Percentiles rank a stretch among this genome's conserved stretches.
These are phyloP conservation scores for Drosophila hydei DNA, from an alignment of 1,140 invertebrate species.

Conservation along the genomic window DNA sequence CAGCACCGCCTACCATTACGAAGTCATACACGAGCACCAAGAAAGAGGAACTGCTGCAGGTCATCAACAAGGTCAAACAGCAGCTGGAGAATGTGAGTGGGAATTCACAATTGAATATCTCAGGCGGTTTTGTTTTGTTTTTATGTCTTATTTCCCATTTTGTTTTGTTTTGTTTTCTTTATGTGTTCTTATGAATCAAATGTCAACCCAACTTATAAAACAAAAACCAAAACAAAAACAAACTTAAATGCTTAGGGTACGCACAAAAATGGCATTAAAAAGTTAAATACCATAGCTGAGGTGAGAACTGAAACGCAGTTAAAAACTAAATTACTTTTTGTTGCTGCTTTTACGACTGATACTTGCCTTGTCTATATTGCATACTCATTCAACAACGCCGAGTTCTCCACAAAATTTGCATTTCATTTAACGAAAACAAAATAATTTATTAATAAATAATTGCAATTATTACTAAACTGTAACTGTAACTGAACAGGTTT, in stretches of 20 bases:
- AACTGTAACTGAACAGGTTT: no score
- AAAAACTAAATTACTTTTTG: slow-evolving; percentile 11
- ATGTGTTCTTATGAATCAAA: slow-evolving; percentile 42
- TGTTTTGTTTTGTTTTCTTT: slow-evolving; percentile 30
- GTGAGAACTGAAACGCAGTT: slow-evolving; percentile 61
- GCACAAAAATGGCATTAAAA: slow-evolving; percentile 76
- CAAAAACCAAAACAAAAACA: no score
- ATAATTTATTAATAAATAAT: slow-evolving; percentile 6
- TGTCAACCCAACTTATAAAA: no score
- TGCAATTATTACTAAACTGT: no score
- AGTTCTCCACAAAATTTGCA: slow-evolving; percentile 2
- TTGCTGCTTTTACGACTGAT: slow-evolving; percentile 39
- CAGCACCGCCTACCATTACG: slow-evolving; percentile 84
- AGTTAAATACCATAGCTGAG: slow-evolving; percentile 78
- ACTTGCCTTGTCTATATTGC: slow-evolving; percentile 10
- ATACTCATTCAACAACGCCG: slow-evolving; percentile 22
- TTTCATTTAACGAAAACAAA: slow-evolving; percentile 9
- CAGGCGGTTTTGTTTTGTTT: slow-evolving; percentile 24
- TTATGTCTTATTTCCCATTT: slow-evolving; percentile 42
- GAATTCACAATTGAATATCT: not conserved
- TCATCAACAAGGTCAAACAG: slow-evolving; percentile 93
- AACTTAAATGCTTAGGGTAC: slow-evolving; percentile 61
- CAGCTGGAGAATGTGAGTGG: slow-evolving; percentile 94
- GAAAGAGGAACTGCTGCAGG: slow-evolving; percentile 92
- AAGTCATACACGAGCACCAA: slow-evolving; percentile 88